phyloP scores from a whole-genome alignment of 1,140 invertebrate genomes.

The Archivesica marissinica region DNA sequence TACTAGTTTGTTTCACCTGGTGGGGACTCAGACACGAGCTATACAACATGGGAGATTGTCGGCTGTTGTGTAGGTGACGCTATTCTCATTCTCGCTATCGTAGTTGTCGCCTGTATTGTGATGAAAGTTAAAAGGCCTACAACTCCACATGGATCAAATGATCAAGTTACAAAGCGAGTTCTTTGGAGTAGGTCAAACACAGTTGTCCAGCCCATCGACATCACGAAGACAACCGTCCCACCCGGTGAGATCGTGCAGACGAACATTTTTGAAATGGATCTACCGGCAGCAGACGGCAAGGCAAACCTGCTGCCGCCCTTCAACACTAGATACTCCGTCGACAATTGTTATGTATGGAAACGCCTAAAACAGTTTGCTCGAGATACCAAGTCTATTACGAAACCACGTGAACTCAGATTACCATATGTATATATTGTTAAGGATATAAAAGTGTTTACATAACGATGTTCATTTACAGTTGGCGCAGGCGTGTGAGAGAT shows the following conservation, averaged over 20 bases:
- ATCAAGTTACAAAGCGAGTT: constrained; percentile 9
- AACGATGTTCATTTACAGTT: too few relatives aligned
- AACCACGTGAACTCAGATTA: too few relatives aligned
- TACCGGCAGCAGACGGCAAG: constrained; percentile 14
- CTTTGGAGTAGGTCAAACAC: constrained; percentile 13
- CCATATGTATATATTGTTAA: too few relatives aligned
- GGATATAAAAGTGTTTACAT: too few relatives aligned
- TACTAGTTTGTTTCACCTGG: too few relatives aligned
- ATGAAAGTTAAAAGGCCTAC: constrained; percentile 10
- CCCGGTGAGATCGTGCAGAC: constrained; percentile 30
- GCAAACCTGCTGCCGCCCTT: constrained; percentile 34
- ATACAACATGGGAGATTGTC: neutral
- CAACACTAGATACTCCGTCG: neutral
- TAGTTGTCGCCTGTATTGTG: neutral
- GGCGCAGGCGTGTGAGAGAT: too few relatives aligned
- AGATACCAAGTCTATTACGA: too few relatives aligned
- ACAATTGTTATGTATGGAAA: neutral
- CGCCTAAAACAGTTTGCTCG: too few relatives aligned
- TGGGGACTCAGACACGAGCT: neutral
- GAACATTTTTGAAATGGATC: constrained; percentile 45
- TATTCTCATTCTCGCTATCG: neutral
- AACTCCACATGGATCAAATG: neutral
- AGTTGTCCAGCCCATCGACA: neutral
- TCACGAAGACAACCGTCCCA: constrained; percentile 8
- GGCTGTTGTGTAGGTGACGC: neutral